phyloP scores from a whole-genome alignment of 2,113 vertebrate species.

The Otocyon megalotis region DNA sequence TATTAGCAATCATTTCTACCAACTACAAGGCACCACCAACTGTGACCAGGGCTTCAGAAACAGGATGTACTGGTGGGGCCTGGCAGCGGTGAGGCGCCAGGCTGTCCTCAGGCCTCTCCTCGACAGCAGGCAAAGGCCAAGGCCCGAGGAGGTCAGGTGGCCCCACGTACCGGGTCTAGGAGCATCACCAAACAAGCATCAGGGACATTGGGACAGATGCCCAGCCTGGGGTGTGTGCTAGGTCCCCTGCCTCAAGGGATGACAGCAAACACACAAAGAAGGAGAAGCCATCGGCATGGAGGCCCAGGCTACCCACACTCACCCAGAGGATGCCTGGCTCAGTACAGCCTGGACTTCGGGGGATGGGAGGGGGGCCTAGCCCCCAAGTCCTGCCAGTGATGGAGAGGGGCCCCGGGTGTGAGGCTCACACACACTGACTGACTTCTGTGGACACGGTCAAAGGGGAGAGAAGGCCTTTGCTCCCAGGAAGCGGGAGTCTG shows the following conservation, averaged over 20 bases:
- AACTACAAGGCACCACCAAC: neutral
- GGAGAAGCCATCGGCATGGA: neutral
- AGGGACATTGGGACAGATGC: neutral
- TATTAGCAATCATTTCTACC: accelerated
- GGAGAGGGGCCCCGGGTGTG: neutral
- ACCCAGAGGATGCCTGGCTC: neutral
- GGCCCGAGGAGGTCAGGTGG: neutral
- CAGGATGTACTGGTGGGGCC: neutral
- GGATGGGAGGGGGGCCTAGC: neutral
- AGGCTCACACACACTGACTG: neutral
- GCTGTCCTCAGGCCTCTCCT: neutral
- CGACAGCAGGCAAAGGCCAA: too few species aligned
- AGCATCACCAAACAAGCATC: neutral
- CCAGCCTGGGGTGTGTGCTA: neutral
- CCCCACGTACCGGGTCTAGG: neutral
- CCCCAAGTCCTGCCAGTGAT: neutral
- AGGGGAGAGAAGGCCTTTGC: neutral
- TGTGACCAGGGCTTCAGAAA: neutral
- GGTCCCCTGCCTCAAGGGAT: neutral
- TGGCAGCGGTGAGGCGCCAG: neutral
- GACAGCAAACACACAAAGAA: neutral
- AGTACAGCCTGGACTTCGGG: neutral
- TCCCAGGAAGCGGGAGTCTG: neutral
- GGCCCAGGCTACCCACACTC: neutral
- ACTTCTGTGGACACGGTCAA: neutral